Evolutionary conservation across 92 coral and sea anemone genomes (phyloP).

Genomic region (Virgularia gustaviana): DNA sequence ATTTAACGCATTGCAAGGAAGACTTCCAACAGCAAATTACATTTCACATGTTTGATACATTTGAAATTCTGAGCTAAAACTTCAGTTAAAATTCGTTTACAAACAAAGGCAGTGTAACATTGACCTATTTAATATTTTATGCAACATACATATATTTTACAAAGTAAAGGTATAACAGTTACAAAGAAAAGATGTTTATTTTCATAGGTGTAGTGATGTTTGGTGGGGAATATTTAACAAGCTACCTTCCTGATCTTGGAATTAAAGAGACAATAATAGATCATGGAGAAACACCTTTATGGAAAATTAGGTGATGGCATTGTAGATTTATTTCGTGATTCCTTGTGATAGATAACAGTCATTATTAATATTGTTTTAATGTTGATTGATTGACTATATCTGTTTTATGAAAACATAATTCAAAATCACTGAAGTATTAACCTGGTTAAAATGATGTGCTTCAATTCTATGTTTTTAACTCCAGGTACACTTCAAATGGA

Average conservation of each 20-base stretch:
- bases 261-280: slow-evolving; percentile 75
- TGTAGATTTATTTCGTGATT: neutral
- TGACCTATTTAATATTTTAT: too few relatives aligned
- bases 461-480: neutral
- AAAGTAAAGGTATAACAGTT: neutral
- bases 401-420: too few relatives aligned
- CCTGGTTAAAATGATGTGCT: neutral
- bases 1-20: too few relatives aligned
- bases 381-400: too few relatives aligned
- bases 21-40: too few relatives aligned
- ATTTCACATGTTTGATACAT: too few relatives aligned
- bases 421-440: neutral
- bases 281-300: slow-evolving; percentile 68
- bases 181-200: neutral
- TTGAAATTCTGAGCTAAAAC: too few relatives aligned
- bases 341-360: too few relatives aligned
- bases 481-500: slow-evolving; percentile 78
- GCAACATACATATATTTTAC: too few relatives aligned
- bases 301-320: slow-evolving; percentile 74
- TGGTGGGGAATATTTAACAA: slow-evolving; percentile 75
- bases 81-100: too few relatives aligned
- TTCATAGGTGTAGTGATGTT: slow-evolving; percentile 71
- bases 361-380: too few relatives aligned
- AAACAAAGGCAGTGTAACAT: too few relatives aligned
- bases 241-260: slow-evolving; percentile 85